Base-by-base conservation (phyloP, 2,113 vertebrate species). In the Orthonyx spaldingii region DNA sequence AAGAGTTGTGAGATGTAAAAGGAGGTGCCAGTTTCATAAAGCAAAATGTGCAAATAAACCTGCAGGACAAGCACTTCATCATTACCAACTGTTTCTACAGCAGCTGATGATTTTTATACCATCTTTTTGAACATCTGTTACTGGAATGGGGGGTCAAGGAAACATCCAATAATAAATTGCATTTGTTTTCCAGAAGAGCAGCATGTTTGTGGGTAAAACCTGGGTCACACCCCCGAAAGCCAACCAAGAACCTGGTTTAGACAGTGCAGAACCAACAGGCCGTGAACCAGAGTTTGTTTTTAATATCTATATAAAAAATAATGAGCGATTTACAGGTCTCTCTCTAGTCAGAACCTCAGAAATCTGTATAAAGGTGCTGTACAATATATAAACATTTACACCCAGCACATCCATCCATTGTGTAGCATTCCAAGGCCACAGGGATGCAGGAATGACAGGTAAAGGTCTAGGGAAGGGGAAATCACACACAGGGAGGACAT, bases 331-430 rank as follows among this genome's bases (percentile, higher is more conserved):
- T 99, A 98, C 98, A 99, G 98, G 98, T 98, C 97, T 98, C 57
- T 98, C 97, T 98, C 96, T 98, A 98, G 97, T 98, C 98, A 98
- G 98, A 98, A 97, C 93, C 97, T 97, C 96, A 97, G 97, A 98
- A 98, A 97, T 98, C 97, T 99, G 98, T 99, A 98, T 99, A 99
- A 99, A 99, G 98, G 98, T 98, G 98, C 98, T 99, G 99, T 99
- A 99, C 99, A 99, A 94, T 98, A 98, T 98, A 98, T 98, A 98
- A 99, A 99, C 98, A 99, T 99, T 99, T 99, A 99, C 98, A 99
- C 97, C 98, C 98, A 98, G 98, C 95, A 98, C 98, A 97, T 98
- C 98, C 98, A 97, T 96, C 94, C 87, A 7, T 96, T 97, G 97
- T 98, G 97, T 81, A 97, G 97, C 98, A 94, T 98, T 98, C 98